Percentiles rank a stretch among this genome's conserved stretches.
phyloP scores from a whole-genome alignment of 2,797 vertebrate genomes.

The Amblyraja radiata region DNA sequence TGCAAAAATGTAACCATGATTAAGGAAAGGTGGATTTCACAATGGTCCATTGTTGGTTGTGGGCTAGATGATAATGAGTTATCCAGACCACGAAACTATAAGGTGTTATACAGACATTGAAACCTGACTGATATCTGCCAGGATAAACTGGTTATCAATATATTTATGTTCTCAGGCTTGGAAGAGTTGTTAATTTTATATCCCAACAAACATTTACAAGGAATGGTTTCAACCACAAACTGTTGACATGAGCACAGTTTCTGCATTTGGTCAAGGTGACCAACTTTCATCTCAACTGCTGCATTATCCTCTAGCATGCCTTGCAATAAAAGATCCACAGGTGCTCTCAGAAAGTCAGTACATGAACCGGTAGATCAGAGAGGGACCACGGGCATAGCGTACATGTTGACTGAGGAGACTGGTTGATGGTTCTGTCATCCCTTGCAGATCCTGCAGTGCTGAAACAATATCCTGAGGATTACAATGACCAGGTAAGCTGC shows the following conservation, averaged over 20 bases:
- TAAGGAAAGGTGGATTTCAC: no score
- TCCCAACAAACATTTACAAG: no score
- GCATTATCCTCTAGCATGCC: neutral
- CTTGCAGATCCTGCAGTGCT: conserved; percentile 66
- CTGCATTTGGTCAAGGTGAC: neutral
- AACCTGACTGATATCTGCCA: no score
- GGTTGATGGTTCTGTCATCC: conserved; percentile 15
- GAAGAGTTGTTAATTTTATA: no score
- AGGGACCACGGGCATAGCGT: neutral
- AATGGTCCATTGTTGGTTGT: no score
- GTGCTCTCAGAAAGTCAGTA: neutral
- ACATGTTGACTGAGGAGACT: neutral
- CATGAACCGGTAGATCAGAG: neutral
- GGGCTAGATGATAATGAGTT: no score
- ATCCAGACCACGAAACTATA: no score
- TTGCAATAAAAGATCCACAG: neutral
- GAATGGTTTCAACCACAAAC: neutral
- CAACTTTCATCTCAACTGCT: neutral
- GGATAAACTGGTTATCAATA: no score
- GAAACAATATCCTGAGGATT: conserved; percentile 74
- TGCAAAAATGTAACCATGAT: no score
- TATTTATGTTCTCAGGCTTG: no score
- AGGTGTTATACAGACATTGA: no score
- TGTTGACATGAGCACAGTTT: neutral
- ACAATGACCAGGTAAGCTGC: conserved; percentile 68